Base-by-base conservation (phyloP, 2,888 invertebrate species). In the Clepsis dumicolana region DNA sequence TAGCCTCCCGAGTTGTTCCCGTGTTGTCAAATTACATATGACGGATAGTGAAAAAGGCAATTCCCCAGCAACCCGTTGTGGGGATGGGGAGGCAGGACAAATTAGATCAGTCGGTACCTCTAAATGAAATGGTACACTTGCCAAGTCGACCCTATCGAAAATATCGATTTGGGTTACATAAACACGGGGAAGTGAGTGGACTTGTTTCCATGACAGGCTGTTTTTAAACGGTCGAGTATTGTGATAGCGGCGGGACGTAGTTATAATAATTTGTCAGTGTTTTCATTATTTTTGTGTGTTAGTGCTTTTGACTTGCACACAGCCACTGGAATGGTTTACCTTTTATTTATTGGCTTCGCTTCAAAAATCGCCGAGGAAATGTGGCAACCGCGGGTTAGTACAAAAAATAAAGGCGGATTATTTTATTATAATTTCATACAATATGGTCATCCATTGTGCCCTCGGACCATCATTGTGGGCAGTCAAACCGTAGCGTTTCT, bases 71-170 rank as follows among this genome's bases (percentile, higher is more conserved):
- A 68, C 68, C 68, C 57, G 59, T 59, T 63, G 56, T 54, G 57
- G 25, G 57, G 57, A 57, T 63, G 32, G 52, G 64, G 68, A 57
- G 68, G 63, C 59, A 32, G 64, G 57, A 38, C 59, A 68, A 68
- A 68, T 68, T 68, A 68, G 64, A 68, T 68, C 68, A 68, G 52
- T 7, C 25, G 59, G 68, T 54, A 16, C 57, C 27, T 59, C 68
- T 59, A 68, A 68, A 68, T 64, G 63, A 68, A 68, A 68, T 59
- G 57, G 68, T 68, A 68, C 63, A 63, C 57, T 63, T 68, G 59
- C 63, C 68, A 18, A 41, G 63, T 59, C 53, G 57, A 53, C 41
- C 41, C 57, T 32, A 64, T 53, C 57, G 59, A 59, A 68, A 50
- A 59, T 63, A 63, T 68, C 64, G 68, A 68, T 68, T 64, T 50